A percentile compares a stretch with the other conserved stretches of the same genome.
phyloP scores from a whole-genome alignment of 2,797 vertebrate genomes.

The Sebastes hubbsi region DNA sequence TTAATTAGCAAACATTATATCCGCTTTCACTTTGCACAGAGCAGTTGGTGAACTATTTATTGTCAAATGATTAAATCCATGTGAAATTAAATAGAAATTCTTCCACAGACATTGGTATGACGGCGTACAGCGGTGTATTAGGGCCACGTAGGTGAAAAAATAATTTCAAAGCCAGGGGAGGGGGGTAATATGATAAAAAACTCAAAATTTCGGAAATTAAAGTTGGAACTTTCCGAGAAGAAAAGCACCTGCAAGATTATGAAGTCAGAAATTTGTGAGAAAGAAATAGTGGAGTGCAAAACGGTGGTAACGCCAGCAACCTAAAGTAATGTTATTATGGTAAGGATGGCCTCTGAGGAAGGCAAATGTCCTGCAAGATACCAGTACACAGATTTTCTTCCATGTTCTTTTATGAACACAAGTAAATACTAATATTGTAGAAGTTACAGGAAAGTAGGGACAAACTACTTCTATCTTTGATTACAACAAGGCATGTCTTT shows the following conservation, averaged over 20 bases:
- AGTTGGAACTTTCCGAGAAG: not conserved
- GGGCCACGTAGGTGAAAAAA: not conserved
- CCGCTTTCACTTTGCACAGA: constrained; percentile 19
- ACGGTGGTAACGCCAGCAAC: rapidly evolving
- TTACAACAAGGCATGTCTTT: too few relatives aligned
- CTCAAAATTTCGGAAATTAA: not conserved
- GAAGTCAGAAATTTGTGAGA: not conserved
- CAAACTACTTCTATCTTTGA: too few relatives aligned
- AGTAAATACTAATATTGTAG: too few relatives aligned
- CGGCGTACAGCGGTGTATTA: not conserved
- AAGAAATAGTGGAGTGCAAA: not conserved
- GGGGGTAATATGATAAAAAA: not conserved
- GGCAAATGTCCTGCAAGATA: too few relatives aligned
- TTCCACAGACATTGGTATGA: not conserved
- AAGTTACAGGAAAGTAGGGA: too few relatives aligned
- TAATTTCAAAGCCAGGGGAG: not conserved
- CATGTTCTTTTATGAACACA: too few relatives aligned
- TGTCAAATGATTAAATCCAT: constrained; percentile 41
- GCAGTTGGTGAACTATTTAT: constrained; percentile 35
- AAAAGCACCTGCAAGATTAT: not conserved
- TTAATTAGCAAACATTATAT: constrained; percentile 55
- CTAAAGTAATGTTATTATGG: rapidly evolving
- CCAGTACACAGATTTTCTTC: too few relatives aligned
- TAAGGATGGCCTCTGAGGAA: not conserved
- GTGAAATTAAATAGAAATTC: constrained; percentile 20